phyloP scores from a whole-genome alignment of 2,113 vertebrate species.

The Calypte anna region DNA sequence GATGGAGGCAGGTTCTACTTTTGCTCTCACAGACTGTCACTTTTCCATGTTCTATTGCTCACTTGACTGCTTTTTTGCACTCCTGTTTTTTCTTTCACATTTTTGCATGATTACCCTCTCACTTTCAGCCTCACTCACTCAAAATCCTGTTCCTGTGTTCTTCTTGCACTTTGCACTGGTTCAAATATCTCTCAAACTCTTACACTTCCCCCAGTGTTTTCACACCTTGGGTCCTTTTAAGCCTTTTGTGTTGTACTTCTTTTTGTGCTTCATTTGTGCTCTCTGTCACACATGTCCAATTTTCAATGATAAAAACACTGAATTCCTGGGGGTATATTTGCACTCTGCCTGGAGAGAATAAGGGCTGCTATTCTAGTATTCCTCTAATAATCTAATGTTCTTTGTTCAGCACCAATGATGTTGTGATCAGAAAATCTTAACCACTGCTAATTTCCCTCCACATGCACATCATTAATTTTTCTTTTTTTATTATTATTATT shows the following conservation, averaged over 20 bases:
- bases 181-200: background rate
- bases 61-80: background rate
- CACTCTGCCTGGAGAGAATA: background rate
- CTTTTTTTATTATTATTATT: background rate
- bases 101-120: background rate
- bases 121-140: background rate
- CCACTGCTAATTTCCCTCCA: background rate
- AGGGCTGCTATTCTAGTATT: background rate
- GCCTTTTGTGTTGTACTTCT: background rate
- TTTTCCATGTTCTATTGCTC: background rate
- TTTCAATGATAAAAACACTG: background rate
- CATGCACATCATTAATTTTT: background rate
- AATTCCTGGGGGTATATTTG: slow-evolving; percentile 13
- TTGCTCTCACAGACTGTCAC: background rate
- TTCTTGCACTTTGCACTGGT: background rate
- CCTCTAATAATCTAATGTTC: background rate
- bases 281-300: background rate
- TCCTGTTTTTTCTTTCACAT: background rate
- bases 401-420: background rate
- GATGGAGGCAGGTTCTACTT: background rate
- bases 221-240: background rate
- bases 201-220: background rate
- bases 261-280: slow-evolving; percentile 1
- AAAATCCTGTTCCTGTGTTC: background rate
- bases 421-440: slow-evolving; percentile 23